Evolutionary conservation across 2,797 vertebrate genomes (phyloP), one percentile per base, ranked within the genome.

Genomic region (Apogon hyalosoma): DNA sequence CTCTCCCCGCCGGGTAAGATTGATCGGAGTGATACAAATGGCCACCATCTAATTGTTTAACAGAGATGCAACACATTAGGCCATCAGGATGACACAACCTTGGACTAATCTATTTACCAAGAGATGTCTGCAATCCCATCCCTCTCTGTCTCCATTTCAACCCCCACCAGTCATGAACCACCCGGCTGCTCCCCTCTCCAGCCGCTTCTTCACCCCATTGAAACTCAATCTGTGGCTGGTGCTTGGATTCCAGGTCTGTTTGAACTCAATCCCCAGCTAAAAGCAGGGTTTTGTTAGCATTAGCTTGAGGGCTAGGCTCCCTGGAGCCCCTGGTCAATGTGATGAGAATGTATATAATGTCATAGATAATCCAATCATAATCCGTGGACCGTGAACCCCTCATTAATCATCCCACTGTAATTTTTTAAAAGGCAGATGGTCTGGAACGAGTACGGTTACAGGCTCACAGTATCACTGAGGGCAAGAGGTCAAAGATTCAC

Each of bases 21-120:
- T 93, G 92, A 95, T 95, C 82, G 77, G 78, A 91, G 88, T 82
- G 90, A 89, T 90, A 85, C 87, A 92, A 93, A 93, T 90, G 90
- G 90, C 89, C 64, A 61, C 85, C 83, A 75, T 81, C 84, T 91
- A 89, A 90, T 92, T 94, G 90, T 94, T 91, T 93, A 92, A 95
- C 91, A 63, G 93, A 94, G 89, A 88, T 16, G 79, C 87, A 94
- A 92, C 87, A 80, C 86, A 93, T 94, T 88, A 91, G 86, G 74
- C 90, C 93, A 79, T 80, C 85, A 84, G 85, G 87, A 94, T 92
- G 93, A 95, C 93, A 88, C 89, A 94, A 90, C 83, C 86, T 86
- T 73, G 71, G 87, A 60, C 83, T 91, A 91, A 94, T 93, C 90
- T 93, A 82, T 93, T 94, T 95, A 93, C 82, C 66, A 66, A 80